phyloP scores from a whole-genome alignment of 2,888 invertebrate species.

The Tholera decimalis region DNA sequence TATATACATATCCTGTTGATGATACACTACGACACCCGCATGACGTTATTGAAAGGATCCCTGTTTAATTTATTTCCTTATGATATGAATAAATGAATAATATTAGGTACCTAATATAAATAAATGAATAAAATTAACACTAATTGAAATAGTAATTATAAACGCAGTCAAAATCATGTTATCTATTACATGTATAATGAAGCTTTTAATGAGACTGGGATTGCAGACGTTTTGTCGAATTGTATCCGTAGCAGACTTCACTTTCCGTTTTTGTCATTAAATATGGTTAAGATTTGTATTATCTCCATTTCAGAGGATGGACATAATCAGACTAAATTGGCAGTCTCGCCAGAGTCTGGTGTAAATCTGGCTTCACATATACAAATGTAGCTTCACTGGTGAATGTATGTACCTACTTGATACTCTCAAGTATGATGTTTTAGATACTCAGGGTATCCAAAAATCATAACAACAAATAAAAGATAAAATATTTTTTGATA shows the following conservation, averaged over 20 bases:
- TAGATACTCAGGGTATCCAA: background rate
- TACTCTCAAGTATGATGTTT: background rate
- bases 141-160: constrained; percentile 46
- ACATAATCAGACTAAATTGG: constrained; percentile 6
- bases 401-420: too few species aligned
- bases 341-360: background rate
- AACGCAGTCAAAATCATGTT: constrained; percentile 17
- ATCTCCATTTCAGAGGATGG: background rate
- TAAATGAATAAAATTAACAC: constrained; percentile 47
- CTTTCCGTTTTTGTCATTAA: constrained; percentile 1
- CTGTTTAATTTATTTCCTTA: constrained; percentile 45
- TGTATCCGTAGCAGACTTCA: background rate
- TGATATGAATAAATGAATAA: constrained; percentile 53
- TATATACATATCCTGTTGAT: constrained; percentile 26
- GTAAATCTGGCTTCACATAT: background rate
- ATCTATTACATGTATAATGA: constrained; percentile 26
- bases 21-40: constrained; percentile 29
- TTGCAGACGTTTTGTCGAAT: background rate
- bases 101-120: constrained; percentile 13
- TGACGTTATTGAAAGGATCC: constrained; percentile 27
- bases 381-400: background rate
- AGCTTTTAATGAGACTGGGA: constrained; percentile 19
- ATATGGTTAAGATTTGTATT: background rate
- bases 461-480: background rate
- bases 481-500: background rate